phyloP scores from a whole-genome alignment of 2,113 vertebrate genomes.

The Genyomyrus donnyi region DNA sequence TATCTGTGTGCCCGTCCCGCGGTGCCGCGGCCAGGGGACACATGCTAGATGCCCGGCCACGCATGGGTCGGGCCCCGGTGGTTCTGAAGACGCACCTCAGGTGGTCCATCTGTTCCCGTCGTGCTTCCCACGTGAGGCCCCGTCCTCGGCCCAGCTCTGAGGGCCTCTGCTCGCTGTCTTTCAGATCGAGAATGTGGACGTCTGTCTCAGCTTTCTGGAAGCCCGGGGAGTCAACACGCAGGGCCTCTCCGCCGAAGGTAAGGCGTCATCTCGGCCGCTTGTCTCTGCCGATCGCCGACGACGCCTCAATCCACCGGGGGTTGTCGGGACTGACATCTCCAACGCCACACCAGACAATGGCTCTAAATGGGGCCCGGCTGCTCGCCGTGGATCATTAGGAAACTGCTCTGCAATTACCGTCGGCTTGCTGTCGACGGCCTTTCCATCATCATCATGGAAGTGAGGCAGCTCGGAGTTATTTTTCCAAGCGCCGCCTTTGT shows the following conservation, averaged over 20 bases:
- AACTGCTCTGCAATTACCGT: background rate
- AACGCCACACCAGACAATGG: background rate
- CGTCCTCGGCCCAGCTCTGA: background rate
- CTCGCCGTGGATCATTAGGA: background rate
- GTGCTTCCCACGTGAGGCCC: background rate
- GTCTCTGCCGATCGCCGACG: background rate
- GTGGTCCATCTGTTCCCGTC: background rate
- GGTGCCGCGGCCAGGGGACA: background rate
- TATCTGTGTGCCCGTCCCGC: background rate
- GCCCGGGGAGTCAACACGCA: slow-evolving; percentile 82
- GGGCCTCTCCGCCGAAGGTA: slow-evolving; percentile 84
- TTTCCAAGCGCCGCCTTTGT: background rate
- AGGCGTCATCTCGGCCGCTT: slow-evolving; percentile 32
- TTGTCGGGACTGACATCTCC: background rate
- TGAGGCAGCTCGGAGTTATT: background rate
- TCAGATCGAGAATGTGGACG: slow-evolving; percentile 84
- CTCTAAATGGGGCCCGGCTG: background rate
- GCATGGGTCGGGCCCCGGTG: background rate
- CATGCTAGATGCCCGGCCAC: background rate
- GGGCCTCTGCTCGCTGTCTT: background rate
- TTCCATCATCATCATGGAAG: background rate
- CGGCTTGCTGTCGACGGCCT: background rate
- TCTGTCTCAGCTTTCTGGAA: slow-evolving; percentile 81
- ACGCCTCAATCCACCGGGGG: background rate
- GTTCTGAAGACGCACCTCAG: background rate